Evolutionary conservation across 2,113 vertebrate species (phyloP), one percentile per base, ranked within the genome.

Genomic region (Sylvia atricapilla): DNA sequence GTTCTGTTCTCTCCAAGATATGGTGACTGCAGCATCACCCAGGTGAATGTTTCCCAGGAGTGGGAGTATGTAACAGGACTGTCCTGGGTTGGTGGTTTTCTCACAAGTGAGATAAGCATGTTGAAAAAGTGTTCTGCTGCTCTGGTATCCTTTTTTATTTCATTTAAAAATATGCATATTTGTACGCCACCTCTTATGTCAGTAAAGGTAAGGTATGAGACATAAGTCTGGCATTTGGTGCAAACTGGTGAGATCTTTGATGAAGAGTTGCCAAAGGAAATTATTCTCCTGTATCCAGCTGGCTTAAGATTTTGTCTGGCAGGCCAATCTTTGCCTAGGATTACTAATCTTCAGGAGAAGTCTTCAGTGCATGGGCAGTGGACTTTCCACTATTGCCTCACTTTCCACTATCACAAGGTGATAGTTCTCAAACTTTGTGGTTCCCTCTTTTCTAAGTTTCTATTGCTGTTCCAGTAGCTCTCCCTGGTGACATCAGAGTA

Each of bases 401-500:
- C 12, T 84, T 78, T 37, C 43, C 13, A 10, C 37, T 75, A 1
- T 13, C 16, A 92, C 44, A 35, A 59, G 33, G 24, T 47, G 25
- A 44, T 9, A 23, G 12, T 58, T 92, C 27, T 87, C 62, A 44
- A 70, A 58, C 27, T 50, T 84, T 24, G 7, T 84, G 46, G n/a
- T 84, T 69, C 33, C 20, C 8, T 53, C 22, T 55, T 81, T 53
- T 49, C 41, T 41, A 0, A 44, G 25, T 82, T 93, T 63, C 75
- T 84, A 0, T 49, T 66, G n/a, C 91, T 13, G 0, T 90, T 95
- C 72, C 44, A 88, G 64, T 76, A 93, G 44, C 68, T 89, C 17
- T 95, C 69, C 21, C 66, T 89, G n/a, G 47, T 58, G 22, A 63
- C 7, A 23, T 85, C n/a, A 55, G 86, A 75, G 60, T 87, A 89